phyloP scores from a whole-genome alignment of 2,797 vertebrate species.

The Coregonus sp. region DNA sequence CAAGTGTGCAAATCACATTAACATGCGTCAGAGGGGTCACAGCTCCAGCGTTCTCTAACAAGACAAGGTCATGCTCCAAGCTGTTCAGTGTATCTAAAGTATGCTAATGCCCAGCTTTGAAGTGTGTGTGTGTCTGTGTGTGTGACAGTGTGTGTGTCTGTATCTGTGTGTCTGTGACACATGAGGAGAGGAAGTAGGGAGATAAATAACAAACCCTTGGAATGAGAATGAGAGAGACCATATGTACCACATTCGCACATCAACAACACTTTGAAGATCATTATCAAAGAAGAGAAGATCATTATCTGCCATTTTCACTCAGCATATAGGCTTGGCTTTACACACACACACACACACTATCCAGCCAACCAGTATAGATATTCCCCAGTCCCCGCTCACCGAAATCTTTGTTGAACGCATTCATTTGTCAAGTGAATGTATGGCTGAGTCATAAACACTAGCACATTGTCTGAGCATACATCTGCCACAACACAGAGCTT shows the following conservation, averaged over 20 bases:
- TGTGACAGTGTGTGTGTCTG: conserved; percentile 3
- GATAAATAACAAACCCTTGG: not conserved
- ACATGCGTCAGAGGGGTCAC: conserved; percentile 61
- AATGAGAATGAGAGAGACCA: not conserved
- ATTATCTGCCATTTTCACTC: not conserved
- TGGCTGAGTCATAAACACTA: not conserved
- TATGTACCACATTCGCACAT: not conserved
- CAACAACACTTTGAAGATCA: not conserved
- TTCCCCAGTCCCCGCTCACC: not conserved
- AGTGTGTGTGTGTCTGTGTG: conserved; percentile 18
- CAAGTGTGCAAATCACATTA: conserved; percentile 65
- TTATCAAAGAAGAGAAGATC: not conserved
- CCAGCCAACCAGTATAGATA: not conserved
- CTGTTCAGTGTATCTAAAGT: conserved; percentile 32
- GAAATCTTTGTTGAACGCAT: conserved; percentile 9
- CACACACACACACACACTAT: not conserved
- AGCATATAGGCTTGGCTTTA: not conserved
- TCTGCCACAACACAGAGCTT: conserved; percentile 33
- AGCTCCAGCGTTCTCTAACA: conserved; percentile 48
- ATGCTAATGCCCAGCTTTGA: conserved; percentile 30
- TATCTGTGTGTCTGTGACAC: conserved; percentile 21
- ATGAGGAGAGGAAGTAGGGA: not conserved
- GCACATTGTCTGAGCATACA: not conserved
- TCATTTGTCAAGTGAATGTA: conserved; percentile 37
- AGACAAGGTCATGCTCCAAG: conserved; percentile 69